Base-by-base conservation (phyloP, 2,113 vertebrate genomes). In the Gracilinanus agilis region DNA sequence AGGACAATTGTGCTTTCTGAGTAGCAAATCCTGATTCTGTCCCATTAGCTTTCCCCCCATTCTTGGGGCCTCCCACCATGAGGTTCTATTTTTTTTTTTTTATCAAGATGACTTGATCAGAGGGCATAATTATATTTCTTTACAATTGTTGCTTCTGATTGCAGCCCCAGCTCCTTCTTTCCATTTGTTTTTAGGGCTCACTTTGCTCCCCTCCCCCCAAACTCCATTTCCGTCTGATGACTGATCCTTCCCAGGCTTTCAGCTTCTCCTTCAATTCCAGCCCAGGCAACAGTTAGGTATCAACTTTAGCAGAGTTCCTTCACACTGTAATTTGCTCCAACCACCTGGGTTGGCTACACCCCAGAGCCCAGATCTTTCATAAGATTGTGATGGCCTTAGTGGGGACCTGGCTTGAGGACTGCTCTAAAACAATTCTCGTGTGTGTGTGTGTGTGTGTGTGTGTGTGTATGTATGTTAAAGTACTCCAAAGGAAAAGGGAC, bases 401-500 rank as follows among this genome's bases (percentile, higher is more conserved):
- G 19, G 56, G 90, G 94, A 92, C 93, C 83, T 67, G 88, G 55
- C 67, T 91, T 53, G 29, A 34, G 44, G 90, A 90, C 89, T 93
- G 49, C 88, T 90, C 55, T 88, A 93, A 54, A 24, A 0, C n/a
- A 92, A 94, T 96, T 91, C 92, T 5, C 49, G n/a, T 49, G 3
- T 49, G 49, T 49, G 49, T 55, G 0, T 1, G 92, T 96, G 93
- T 91, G 94, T 96, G n/a, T n/a, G n/a, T n/a, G n/a, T n/a, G n/a
- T 49, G 3, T 49, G 49, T 49, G 49, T 55, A 0, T 1, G 92
- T 96, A 92, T 91, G 94, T 96, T 97, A 96, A 96, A 95, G 93
- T 92, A 95, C 96, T 96, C 95, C 95, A 97, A 97, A 95, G 95
- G 90, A 44, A 9, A 34, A 93, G 90, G 90, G 95, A 95, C 93